Conservation (phyloP, 1,140 invertebrate genomes). For the Ceratitis capitata region DNA sequence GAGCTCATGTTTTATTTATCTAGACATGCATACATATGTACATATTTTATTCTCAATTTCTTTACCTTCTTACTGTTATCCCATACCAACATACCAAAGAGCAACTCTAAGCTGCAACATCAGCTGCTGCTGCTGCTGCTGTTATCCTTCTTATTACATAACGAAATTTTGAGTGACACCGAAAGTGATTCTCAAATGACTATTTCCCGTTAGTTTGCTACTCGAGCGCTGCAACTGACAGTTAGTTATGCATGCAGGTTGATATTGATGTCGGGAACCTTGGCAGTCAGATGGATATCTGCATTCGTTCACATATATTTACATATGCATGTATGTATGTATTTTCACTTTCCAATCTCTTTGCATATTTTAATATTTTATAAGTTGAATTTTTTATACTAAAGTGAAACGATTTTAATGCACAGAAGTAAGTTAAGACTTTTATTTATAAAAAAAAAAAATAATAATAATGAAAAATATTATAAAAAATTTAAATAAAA, state of each 20-base stretch:
- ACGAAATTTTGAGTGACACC: constrained; percentile 35
- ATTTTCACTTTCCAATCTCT: too few species aligned
- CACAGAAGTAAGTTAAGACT: too few species aligned
- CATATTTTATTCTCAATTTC: neutral
- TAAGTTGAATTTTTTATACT: too few species aligned
- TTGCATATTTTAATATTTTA: neutral
- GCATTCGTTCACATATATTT: too few species aligned
- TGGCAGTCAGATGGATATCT: neutral
- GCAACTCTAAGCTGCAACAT: too few species aligned
- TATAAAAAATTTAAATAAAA: too few species aligned
- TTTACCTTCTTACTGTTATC: too few species aligned
- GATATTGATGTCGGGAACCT: neutral
- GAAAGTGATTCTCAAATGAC: constrained; percentile 17
- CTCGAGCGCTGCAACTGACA: neutral
- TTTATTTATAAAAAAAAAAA: too few species aligned
- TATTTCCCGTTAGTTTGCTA: constrained; percentile 17
- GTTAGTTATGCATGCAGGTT: neutral
- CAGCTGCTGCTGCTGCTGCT: neutral
- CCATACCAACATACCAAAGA: too few species aligned
- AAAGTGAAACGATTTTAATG: too few species aligned
- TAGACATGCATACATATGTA: neutral
- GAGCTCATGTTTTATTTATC: neutral
- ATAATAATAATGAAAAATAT: too few species aligned
- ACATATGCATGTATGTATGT: too few species aligned
- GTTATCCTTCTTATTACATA: neutral